phyloP scores from a whole-genome alignment of 1,140 invertebrate genomes.

The Argopecten irradians region DNA sequence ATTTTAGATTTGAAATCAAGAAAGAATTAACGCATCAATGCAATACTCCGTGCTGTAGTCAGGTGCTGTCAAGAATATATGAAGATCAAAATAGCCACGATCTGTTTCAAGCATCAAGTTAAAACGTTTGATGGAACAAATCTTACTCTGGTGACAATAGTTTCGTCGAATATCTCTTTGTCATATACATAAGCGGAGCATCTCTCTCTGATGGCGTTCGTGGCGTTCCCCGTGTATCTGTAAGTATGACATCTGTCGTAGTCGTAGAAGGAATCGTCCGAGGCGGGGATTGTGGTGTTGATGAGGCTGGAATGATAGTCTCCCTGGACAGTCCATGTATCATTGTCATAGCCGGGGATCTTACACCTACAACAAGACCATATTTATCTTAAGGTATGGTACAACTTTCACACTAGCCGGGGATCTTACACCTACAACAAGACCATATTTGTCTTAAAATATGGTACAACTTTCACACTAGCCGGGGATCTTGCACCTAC shows the following conservation, averaged over 20 bases:
- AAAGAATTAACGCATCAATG: too few species aligned
- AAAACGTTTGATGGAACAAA: too few species aligned
- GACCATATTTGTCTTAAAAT: too few species aligned
- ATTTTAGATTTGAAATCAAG: too few species aligned
- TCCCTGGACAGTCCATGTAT: constrained; percentile 50
- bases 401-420: too few species aligned
- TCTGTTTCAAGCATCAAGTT: too few species aligned
- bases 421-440: too few species aligned
- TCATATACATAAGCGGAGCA: constrained; percentile 59
- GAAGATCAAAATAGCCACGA: too few species aligned
- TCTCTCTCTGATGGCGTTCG: not conserved
- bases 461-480: too few species aligned
- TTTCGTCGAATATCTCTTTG: constrained; percentile 50
- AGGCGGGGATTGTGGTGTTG: constrained; percentile 50
- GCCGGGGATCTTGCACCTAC: too few species aligned
- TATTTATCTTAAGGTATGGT: not conserved
- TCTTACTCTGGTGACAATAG: constrained; percentile 53
- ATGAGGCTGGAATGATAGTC: constrained; percentile 47
- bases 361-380: constrained; percentile 42
- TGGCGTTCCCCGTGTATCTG: not conserved
- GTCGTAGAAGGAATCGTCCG: constrained; percentile 19
- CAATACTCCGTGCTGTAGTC: too few species aligned
- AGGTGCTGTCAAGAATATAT: too few species aligned
- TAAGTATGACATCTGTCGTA: constrained; percentile 54
- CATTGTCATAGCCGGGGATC: constrained; percentile 42